phyloP scores from a whole-genome alignment of 2,797 vertebrate species.

The Tarsius wallacei region DNA sequence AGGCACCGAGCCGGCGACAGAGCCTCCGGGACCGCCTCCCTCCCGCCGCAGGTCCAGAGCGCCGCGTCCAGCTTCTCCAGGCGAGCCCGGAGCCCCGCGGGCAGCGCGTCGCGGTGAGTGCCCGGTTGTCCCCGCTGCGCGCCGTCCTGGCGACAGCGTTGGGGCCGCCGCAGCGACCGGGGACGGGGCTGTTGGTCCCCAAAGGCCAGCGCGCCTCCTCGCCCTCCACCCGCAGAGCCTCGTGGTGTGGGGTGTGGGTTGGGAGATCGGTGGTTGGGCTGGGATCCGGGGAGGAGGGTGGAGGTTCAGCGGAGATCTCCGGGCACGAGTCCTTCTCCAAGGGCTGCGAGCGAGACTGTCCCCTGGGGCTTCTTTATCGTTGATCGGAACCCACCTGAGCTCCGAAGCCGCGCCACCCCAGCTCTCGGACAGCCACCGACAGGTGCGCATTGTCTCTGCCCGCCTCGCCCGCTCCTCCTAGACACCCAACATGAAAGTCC shows the following conservation, averaged over 20 bases:
- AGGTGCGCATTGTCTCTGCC: not conserved
- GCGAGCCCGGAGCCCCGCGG: not conserved
- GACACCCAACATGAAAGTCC: conserved; percentile 92
- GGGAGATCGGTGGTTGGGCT: not conserved
- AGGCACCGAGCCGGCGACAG: not conserved
- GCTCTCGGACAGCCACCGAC: not conserved
- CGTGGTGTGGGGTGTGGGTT: not conserved
- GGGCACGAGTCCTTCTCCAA: not conserved
- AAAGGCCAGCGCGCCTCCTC: not conserved
- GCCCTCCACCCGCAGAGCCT: conserved; percentile 50
- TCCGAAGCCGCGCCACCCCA: not conserved
- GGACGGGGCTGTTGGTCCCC: not conserved
- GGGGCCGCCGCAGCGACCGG: no score
- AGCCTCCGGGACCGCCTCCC: not conserved
- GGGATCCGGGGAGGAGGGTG: not conserved
- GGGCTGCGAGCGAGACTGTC: not conserved
- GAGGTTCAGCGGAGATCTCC: not conserved
- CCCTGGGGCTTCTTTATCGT: no score
- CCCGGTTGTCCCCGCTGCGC: not conserved
- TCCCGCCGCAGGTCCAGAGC: not conserved
- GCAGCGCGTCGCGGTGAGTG: conserved; percentile 61
- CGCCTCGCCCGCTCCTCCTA: conserved; percentile 24
- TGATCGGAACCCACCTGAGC: no score
- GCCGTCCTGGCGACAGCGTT: accelerated
- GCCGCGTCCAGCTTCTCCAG: not conserved